These are phyloP conservation scores for Elgaria multicarinata DNA, from an alignment of 2,113 vertebrate species.

Conservation along the genomic window DNA sequence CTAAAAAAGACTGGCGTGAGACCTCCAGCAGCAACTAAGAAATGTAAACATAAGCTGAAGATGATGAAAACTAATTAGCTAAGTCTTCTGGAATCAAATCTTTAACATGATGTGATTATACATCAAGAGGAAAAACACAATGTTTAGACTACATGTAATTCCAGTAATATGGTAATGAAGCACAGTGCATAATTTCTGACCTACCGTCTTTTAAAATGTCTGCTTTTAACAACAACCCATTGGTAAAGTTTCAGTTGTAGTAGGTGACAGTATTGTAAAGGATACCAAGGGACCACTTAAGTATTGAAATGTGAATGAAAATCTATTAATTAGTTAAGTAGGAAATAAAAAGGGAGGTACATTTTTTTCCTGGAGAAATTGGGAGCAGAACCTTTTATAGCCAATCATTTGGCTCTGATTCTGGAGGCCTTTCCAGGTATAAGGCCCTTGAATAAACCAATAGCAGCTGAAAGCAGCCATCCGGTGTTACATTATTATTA, in stretches of 20 bases:
- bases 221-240: slow-evolving; percentile 38
- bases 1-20: slow-evolving; percentile 35
- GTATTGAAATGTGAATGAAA: slow-evolving; percentile 32
- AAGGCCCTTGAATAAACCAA: slow-evolving; percentile 2
- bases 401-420: neutral
- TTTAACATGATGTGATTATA: slow-evolving; percentile 29
- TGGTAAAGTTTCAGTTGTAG: neutral
- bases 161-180: slow-evolving; percentile 23
- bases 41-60: slow-evolving; percentile 29
- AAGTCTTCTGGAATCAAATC: slow-evolving; percentile 33
- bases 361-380: slow-evolving; percentile 2
- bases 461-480: slow-evolving; percentile 7
- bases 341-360: too few species aligned
- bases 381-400: neutral
- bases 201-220: slow-evolving; percentile 22
- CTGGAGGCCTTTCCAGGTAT: neutral
- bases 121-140: slow-evolving; percentile 36
- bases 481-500: neutral
- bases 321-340: slow-evolving; percentile 25
- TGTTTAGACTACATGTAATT: slow-evolving; percentile 36
- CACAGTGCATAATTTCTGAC: slow-evolving; percentile 45
- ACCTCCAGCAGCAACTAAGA: slow-evolving; percentile 32
- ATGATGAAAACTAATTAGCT: slow-evolving; percentile 42
- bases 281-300: slow-evolving; percentile 10
- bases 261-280: slow-evolving; percentile 31